These are phyloP conservation scores for Nesoenas mayeri DNA, from an alignment of 2,113 vertebrate genomes.

Conservation along the genomic window DNA sequence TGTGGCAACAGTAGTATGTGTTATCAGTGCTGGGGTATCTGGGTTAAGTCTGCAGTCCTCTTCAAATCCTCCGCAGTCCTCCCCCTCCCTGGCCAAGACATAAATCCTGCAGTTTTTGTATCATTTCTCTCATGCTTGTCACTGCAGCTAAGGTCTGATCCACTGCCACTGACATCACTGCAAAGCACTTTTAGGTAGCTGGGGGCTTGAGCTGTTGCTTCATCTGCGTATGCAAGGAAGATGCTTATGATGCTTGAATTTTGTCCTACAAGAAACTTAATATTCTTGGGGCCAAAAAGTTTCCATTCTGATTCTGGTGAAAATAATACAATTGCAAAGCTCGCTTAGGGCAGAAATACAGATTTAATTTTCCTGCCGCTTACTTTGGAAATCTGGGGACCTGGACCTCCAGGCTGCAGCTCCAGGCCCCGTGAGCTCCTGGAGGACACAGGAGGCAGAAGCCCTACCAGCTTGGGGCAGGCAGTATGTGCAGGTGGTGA, in stretches of 20 bases:
- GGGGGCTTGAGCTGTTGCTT: not conserved
- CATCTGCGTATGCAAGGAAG: not conserved
- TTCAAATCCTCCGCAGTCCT: not conserved
- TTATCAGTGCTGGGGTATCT: not conserved
- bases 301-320: not conserved
- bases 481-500: not conserved
- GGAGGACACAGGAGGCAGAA: not conserved
- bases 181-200: not conserved
- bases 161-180: not conserved
- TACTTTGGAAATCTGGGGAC: not conserved
- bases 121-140: not conserved
- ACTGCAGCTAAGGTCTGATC: not conserved
- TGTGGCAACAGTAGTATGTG: not conserved
- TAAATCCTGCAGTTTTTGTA: not conserved
- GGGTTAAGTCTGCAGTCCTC: not conserved
- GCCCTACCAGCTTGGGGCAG: not conserved
- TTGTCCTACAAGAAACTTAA: not conserved
- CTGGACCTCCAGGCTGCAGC: not conserved
- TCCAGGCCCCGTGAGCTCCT: not conserved
- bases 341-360: not conserved
- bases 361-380: not conserved
- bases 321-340: not conserved
- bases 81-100: not conserved
- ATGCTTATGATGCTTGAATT: not conserved
- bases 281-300: not conserved